Evolutionary conservation across 2,113 vertebrate genomes (phyloP), one percentile per base, ranked within the genome.

Genomic region (Rissa tridactyla): DNA sequence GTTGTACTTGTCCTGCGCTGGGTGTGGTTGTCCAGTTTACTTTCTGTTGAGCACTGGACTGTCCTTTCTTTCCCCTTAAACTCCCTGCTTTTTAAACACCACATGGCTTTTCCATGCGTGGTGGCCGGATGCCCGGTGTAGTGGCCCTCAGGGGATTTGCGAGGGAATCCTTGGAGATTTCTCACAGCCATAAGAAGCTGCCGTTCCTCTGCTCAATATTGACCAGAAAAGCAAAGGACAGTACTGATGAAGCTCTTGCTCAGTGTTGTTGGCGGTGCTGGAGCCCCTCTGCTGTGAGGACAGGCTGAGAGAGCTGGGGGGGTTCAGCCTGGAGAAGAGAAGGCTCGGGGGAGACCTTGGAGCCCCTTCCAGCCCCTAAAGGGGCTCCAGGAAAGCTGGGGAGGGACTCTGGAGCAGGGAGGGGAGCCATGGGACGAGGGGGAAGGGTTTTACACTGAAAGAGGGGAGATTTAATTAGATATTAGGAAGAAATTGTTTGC

Each of bases 21-120:
- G 26, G 49, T 15, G 5, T n/a, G 16, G 22, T 47, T 77, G 40
- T 38, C 66, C 82, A 42, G 0, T 38, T 61, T 10, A 4, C 23
- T 32, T 60, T 42, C 58, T 23, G 4, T 11, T 73, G 68, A 84
- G 40, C 36, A 4, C n/a, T 68, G 38, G 52, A 18, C 0, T 68
- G 19, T 78, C 65, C 73, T 66, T 86, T 51, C 27, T 55, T 29
- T 36, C 47, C 57, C 51, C 4, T 46, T 46, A n/a, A 72, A n/a
- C 23, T 34, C 52, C 22, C 49, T 57, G 38, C 32, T 51, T 60
- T 58, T 30, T 34, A 38, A 76, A 34, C 10, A 15, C 68, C 29
- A 1, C 1, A 0, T 49, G 51, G 42, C 34, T 90, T 87, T 83
- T 38, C 82, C 40, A 2, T 5, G 16, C 4, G 0, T 25, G 49